Evolutionary conservation across 2,113 vertebrate genomes (phyloP).

Genomic region (Australoheros scitulus): DNA sequence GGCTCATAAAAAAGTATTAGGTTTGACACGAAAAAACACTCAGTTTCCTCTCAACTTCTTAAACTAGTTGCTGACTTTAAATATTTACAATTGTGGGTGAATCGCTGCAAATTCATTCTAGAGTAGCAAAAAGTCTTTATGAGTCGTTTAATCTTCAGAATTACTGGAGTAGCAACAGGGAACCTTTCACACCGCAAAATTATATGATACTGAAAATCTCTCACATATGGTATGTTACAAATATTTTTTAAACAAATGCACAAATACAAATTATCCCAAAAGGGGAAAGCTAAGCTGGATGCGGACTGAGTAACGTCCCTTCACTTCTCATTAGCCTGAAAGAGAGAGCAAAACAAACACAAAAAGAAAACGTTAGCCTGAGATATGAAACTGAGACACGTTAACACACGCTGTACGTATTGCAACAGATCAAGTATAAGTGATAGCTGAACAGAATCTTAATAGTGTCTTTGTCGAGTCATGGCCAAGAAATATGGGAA

Average conservation of each 20-base stretch:
- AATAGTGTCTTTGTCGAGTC: background rate
- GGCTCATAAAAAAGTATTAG: background rate
- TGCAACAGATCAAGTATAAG: background rate
- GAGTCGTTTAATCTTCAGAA: background rate
- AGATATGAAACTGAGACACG: background rate
- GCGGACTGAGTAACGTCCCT: background rate
- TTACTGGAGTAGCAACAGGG: background rate
- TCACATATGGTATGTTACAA: background rate
- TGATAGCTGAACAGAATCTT: background rate
- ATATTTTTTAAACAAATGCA: background rate
- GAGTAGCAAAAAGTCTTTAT: background rate
- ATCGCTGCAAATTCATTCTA: background rate
- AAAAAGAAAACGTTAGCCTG: too few relatives aligned
- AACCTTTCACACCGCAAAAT: background rate
- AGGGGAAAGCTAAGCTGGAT: background rate
- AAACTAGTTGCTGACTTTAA: background rate
- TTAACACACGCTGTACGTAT: background rate
- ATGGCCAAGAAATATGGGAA: slow-evolving; percentile 14
- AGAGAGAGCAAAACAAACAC: background rate
- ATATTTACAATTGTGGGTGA: background rate
- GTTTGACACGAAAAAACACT: background rate
- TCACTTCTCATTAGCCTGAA: background rate
- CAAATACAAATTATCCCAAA: background rate
- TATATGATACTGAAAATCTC: background rate
- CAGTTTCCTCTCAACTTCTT: background rate